A percentile compares a stretch with the other conserved stretches of the same genome.
These are phyloP conservation scores for Labia minor DNA, from an alignment of 2,888 invertebrate genomes.

Conservation along the genomic window DNA sequence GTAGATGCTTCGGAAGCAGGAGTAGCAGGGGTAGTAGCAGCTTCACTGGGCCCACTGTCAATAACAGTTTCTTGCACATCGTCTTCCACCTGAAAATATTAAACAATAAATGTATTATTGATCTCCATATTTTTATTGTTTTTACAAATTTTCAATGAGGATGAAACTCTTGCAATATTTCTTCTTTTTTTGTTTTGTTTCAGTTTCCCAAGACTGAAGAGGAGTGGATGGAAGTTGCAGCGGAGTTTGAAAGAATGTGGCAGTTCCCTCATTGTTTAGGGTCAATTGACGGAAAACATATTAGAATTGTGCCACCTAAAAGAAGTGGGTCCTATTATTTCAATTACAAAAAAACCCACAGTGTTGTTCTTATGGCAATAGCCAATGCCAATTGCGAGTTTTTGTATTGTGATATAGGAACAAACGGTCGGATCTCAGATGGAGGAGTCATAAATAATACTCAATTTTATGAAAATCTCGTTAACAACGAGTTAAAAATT, in stretches of 20 bases:
- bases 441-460: constrained; percentile 26
- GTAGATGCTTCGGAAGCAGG: constrained; percentile 19
- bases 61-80: constrained; percentile 21
- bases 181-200: no score
- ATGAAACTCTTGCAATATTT: no score
- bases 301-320: constrained; percentile 25
- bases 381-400: constrained; percentile 27
- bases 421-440: constrained; percentile 28
- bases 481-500: constrained; percentile 23
- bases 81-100: constrained; percentile 22
- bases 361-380: constrained; percentile 28
- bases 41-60: constrained; percentile 22
- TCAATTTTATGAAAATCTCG: constrained; percentile 24
- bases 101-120: constrained; percentile 18
- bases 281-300: constrained; percentile 30
- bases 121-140: constrained; percentile 16
- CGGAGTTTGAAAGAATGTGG: constrained; percentile 27
- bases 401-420: constrained; percentile 26
- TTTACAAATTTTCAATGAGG: constrained; percentile 14
- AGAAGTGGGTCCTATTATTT: constrained; percentile 8
- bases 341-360: constrained; percentile 23
- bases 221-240: constrained; percentile 27
- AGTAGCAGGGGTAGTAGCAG: constrained; percentile 17
- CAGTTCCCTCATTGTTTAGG: constrained; percentile 29
- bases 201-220: constrained; percentile 25